These are phyloP conservation scores for Psittacula cyanocephala DNA, from an alignment of 2,113 vertebrate genomes.

Conservation along the genomic window DNA sequence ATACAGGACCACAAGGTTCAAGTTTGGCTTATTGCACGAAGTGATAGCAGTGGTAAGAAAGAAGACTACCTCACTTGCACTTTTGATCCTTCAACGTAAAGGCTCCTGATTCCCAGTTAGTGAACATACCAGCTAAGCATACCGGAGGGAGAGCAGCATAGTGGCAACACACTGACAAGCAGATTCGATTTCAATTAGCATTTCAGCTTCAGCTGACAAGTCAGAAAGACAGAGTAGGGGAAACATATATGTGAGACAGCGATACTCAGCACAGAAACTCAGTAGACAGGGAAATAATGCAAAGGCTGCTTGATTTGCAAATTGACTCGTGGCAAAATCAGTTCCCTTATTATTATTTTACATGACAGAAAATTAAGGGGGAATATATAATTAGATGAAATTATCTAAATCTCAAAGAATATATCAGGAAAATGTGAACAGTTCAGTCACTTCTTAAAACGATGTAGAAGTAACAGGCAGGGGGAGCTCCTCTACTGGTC, in stretches of 20 bases:
- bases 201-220: slow-evolving; percentile 57
- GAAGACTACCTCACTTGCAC: background rate
- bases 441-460: background rate
- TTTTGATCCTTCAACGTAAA: background rate
- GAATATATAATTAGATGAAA: background rate
- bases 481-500: slow-evolving; percentile 44
- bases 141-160: background rate
- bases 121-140: background rate
- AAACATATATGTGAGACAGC: background rate
- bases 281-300: slow-evolving; percentile 20
- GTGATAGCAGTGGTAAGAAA: background rate
- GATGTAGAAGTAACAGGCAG: slow-evolving; percentile 4
- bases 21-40: rapidly evolving
- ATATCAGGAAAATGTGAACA: background rate
- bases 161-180: slow-evolving; percentile 31
- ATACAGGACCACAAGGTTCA: background rate
- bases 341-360: slow-evolving; percentile 49
- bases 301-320: slow-evolving; percentile 48
- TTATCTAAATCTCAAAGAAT: slow-evolving; percentile 24
- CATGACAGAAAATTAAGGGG: slow-evolving; percentile 13
- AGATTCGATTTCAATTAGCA: slow-evolving; percentile 58
- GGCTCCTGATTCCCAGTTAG: background rate
- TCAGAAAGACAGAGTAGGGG: slow-evolving; percentile 38
- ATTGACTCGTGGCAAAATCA: slow-evolving; percentile 21
- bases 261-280: background rate